Evolutionary conservation across 1,140 invertebrate genomes (phyloP).

Genomic region (Periplaneta americana): DNA sequence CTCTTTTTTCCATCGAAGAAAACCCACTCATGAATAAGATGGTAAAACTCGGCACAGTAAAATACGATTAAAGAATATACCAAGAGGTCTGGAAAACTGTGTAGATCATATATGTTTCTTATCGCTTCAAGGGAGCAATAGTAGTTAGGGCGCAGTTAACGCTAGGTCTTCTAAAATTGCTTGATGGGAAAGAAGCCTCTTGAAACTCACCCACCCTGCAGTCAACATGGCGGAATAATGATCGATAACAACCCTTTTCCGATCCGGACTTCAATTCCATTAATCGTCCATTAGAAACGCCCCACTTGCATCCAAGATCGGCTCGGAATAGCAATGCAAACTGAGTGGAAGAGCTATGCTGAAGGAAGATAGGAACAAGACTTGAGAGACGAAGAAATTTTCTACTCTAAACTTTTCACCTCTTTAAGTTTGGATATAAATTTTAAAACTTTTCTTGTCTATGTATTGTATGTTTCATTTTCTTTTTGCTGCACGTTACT

Average conservation of each 20-base stretch:
- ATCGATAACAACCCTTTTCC: background rate
- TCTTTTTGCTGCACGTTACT: no score
- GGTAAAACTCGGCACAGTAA: background rate
- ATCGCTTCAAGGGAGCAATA: background rate
- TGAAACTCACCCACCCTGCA: background rate
- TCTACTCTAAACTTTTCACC: background rate
- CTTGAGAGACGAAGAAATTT: background rate
- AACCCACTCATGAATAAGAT: background rate
- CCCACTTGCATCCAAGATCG: background rate
- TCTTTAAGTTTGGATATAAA: no score
- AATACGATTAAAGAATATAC: background rate
- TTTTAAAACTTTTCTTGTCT: no score
- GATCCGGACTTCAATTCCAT: background rate
- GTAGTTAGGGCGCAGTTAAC: background rate
- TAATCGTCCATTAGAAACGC: background rate
- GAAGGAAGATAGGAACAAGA: background rate
- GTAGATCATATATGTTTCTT: background rate
- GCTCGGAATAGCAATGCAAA: background rate
- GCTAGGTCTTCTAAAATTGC: background rate
- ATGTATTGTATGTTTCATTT: no score
- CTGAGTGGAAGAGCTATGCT: background rate
- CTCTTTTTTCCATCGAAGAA: background rate
- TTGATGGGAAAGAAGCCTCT: background rate
- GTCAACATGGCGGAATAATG: background rate
- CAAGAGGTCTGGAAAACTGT: background rate